These are phyloP conservation scores for Nomada goodeniana DNA, from an alignment of 2,888 invertebrate species.

Conservation along the genomic window DNA sequence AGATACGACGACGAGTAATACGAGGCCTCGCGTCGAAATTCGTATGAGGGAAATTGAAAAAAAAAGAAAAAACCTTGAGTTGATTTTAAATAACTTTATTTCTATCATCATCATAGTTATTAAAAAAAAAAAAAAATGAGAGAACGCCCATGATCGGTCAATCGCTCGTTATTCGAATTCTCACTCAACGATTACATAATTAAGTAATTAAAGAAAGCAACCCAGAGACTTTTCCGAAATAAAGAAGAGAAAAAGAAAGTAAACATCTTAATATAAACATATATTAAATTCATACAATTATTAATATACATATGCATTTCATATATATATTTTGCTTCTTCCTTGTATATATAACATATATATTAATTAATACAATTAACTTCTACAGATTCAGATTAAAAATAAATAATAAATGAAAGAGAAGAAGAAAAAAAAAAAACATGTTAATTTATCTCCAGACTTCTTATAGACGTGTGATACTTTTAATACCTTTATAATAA, in stretches of 20 bases:
- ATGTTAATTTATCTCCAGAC: constrained; percentile 48
- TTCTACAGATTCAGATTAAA: constrained; percentile 52
- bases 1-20: too few species aligned
- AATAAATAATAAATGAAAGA: constrained; percentile 57
- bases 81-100: constrained; percentile 58
- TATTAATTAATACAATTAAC: constrained; percentile 59
- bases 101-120: constrained; percentile 49
- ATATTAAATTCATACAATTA: constrained; percentile 63
- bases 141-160: constrained; percentile 49
- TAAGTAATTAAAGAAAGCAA: constrained; percentile 54
- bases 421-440: constrained; percentile 31
- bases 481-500: constrained; percentile 49
- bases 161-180: constrained; percentile 49
- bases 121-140: constrained; percentile 50
- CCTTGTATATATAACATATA: constrained; percentile 53
- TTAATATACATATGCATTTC: constrained; percentile 54
- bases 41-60: constrained; percentile 23
- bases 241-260: constrained; percentile 47
- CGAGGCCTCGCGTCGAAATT: too few species aligned
- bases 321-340: constrained; percentile 25
- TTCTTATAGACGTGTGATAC: constrained; percentile 33
- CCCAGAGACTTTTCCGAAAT: constrained; percentile 47
- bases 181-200: constrained; percentile 57
- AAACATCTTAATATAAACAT: constrained; percentile 59
- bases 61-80: constrained; percentile 19